Conservation (phyloP, 1,140 invertebrate genomes). For the Megalonaias nervosa region DNA sequence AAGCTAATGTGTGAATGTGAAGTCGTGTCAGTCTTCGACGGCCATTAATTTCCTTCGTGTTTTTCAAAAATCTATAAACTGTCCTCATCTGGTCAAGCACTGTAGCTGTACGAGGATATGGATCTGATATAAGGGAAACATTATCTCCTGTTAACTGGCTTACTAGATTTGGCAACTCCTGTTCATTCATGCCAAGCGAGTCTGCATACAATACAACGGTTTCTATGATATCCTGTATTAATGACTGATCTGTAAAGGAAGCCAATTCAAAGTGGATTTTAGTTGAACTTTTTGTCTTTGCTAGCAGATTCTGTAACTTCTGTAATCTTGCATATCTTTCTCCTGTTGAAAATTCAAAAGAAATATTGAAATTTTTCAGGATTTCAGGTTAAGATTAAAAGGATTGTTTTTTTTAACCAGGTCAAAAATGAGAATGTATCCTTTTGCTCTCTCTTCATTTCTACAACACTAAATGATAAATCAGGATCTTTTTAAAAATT, state of each 20-base stretch:
- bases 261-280: conserved; percentile 91
- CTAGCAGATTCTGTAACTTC: conserved; percentile 81
- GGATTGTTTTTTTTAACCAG: background rate
- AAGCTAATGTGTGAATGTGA: conserved; percentile 90
- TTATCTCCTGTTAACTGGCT: conserved; percentile 78
- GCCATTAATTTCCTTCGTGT: conserved; percentile 48
- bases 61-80: conserved; percentile 75
- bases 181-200: conserved; percentile 94
- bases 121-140: conserved; percentile 83
- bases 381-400: background rate
- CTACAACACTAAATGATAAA: no score
- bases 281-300: conserved; percentile 75
- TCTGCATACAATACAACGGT: conserved; percentile 84
- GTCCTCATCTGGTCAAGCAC: conserved; percentile 89
- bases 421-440: background rate
- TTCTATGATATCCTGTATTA: conserved; percentile 80
- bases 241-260: conserved; percentile 82
- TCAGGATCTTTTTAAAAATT: no score
- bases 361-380: conserved; percentile 2
- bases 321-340: conserved; percentile 78
- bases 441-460: background rate
- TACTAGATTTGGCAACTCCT: conserved; percentile 85
- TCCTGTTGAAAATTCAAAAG: conserved; percentile 71
- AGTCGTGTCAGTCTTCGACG: conserved; percentile 81
- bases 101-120: conserved; percentile 84